These are phyloP conservation scores for Schizopygopsis pylzovi DNA, from an alignment of 2,797 vertebrate species.

Conservation along the genomic window DNA sequence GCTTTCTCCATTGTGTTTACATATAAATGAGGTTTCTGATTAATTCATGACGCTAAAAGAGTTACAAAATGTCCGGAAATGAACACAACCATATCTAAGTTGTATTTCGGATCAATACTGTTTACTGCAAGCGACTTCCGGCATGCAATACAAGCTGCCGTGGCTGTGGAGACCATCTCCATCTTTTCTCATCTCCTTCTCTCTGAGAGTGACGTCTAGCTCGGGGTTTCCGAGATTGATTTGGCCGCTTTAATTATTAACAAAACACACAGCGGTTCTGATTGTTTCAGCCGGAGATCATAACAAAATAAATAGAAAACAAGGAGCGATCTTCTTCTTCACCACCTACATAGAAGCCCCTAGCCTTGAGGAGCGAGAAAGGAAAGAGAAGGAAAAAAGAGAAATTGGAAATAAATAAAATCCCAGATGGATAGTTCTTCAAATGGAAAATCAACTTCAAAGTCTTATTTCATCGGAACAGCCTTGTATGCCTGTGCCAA, in stretches of 20 bases:
- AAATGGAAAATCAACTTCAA: conserved; percentile 84
- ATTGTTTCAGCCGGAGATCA: conserved; percentile 64
- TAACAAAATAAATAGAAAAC: conserved; percentile 70
- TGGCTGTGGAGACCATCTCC: conserved; percentile 1
- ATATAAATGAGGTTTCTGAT: neutral
- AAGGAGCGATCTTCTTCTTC: conserved; percentile 66
- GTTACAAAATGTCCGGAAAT: neutral
- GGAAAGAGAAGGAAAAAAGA: neutral
- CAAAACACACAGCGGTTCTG: conserved; percentile 53
- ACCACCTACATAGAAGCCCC: conserved; percentile 71
- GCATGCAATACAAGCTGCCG: neutral
- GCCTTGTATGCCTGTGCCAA: conserved; percentile 55
- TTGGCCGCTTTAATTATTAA: conserved; percentile 52
- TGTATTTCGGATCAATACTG: neutral
- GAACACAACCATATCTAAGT: neutral
- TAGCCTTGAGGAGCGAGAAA: conserved; percentile 72
- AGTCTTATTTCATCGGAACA: conserved; percentile 82
- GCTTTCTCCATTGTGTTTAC: neutral
- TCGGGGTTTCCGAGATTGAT: conserved; percentile 22
- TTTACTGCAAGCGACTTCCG: neutral
- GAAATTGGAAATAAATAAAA: conserved; percentile 78
- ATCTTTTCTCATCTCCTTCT: conserved; percentile 30
- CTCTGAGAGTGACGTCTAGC: conserved; percentile 1
- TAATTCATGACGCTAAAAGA: neutral
- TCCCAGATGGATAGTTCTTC: conserved; percentile 81